Conservation (phyloP, 2,888 invertebrate genomes). For the Ganaspis brasiliensis region DNA sequence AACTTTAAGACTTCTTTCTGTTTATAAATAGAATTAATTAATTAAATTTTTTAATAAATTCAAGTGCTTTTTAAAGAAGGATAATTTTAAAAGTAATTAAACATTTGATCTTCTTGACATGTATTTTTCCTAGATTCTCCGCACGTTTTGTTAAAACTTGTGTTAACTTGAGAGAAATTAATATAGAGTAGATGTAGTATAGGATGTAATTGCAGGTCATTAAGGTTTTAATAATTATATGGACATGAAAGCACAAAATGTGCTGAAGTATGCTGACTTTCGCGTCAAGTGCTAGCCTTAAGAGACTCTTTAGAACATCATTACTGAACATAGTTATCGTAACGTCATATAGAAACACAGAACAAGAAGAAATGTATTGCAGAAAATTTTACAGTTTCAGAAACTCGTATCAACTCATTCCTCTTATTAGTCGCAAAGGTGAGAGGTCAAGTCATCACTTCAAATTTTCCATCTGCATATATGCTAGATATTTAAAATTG, state of each 20-base stretch:
- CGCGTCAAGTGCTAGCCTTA: constrained; percentile 58
- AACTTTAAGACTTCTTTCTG: no score
- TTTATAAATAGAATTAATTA: no score
- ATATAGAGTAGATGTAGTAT: not conserved
- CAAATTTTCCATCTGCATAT: not conserved
- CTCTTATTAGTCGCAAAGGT: constrained; percentile 28
- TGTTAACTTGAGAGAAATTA: constrained; percentile 11
- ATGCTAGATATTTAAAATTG: no score
- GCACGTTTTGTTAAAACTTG: not conserved
- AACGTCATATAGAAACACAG: constrained; percentile 22
- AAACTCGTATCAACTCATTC: constrained; percentile 10
- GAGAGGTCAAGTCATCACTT: constrained; percentile 15
- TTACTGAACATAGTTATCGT: constrained; percentile 65
- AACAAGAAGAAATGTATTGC: constrained; percentile 6
- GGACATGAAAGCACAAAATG: constrained; percentile 54
- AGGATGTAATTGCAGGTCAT: constrained; percentile 57
- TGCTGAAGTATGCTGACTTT: constrained; percentile 49
- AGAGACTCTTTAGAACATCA: constrained; percentile 60
- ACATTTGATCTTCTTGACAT: not conserved
- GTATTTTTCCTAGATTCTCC: not conserved
- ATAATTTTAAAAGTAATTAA: not conserved
- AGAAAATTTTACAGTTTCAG: constrained; percentile 36
- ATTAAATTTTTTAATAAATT: no score
- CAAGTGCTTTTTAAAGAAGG: no score
- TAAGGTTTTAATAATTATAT: constrained; percentile 66